A percentile compares a stretch with the other conserved stretches of the same genome.
Evolutionary conservation across 2,797 vertebrate genomes (phyloP).

Genomic region (Xenentodon cancila): DNA sequence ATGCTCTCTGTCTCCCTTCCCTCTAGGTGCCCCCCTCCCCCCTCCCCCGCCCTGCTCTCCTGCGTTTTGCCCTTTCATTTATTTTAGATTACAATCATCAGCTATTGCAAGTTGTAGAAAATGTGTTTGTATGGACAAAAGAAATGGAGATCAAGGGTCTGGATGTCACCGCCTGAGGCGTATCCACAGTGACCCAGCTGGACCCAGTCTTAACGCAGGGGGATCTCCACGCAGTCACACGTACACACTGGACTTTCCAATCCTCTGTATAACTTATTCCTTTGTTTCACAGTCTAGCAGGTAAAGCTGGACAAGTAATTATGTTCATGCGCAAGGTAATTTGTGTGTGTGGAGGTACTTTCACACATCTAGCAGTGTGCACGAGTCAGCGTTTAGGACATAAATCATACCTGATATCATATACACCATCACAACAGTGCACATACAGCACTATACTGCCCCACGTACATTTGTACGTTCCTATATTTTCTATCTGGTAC

Average conservation of each 20-base stretch:
- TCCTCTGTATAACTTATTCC: not conserved
- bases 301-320: not conserved
- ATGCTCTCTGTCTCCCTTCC: slow-evolving; percentile 77
- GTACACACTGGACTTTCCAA: not conserved
- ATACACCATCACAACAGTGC: not conserved
- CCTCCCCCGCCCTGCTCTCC: slow-evolving; percentile 1
- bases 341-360: not conserved
- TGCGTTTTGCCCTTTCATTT: slow-evolving; percentile 83
- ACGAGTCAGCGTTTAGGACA: too few species aligned
- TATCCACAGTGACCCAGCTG: slow-evolving; percentile 58
- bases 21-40: slow-evolving; percentile 3
- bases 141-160: slow-evolving; percentile 55
- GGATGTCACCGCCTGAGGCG: slow-evolving; percentile 43
- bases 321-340: slow-evolving; percentile 2
- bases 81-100: slow-evolving; percentile 91
- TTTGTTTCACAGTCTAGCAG: slow-evolving; percentile 7
- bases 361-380: not conserved
- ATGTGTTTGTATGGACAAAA: slow-evolving; percentile 61
- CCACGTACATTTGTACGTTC: too few species aligned
- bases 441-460: not conserved
- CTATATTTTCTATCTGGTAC: too few species aligned
- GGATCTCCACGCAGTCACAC: slow-evolving; percentile 6
- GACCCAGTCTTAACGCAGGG: slow-evolving; percentile 23
- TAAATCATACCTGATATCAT: not conserved
- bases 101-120: slow-evolving; percentile 64